phyloP scores from a whole-genome alignment of 2,113 vertebrate genomes.

The Hipposideros armiger region DNA sequence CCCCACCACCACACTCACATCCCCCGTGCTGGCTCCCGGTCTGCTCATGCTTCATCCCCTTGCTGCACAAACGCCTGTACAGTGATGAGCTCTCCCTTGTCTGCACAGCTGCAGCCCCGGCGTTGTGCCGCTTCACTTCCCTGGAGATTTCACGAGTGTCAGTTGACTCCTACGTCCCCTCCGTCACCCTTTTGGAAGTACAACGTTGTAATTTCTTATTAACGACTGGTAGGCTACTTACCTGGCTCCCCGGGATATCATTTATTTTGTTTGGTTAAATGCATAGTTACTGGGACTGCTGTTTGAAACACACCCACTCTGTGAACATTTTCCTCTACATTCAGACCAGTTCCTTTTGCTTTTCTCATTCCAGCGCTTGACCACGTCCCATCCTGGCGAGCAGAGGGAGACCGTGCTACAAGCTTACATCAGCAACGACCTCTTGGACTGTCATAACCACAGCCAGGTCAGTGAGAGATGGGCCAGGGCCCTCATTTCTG shows the following conservation, averaged over 20 bases:
- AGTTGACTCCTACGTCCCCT: not conserved
- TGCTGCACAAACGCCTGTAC: not conserved
- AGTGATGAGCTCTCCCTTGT: not conserved
- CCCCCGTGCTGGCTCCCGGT: accelerated
- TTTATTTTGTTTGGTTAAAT: not conserved
- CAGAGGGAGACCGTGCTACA: constrained; percentile 96
- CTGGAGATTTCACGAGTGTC: not conserved
- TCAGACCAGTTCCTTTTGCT: not conserved
- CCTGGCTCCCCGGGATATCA: not conserved
- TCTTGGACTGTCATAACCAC: constrained; percentile 90
- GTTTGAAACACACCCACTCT: not conserved
- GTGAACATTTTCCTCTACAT: accelerated
- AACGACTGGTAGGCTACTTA: not conserved
- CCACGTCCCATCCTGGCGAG: constrained; percentile 95
- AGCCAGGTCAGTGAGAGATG: constrained; percentile 85
- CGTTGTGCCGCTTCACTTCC: not conserved
- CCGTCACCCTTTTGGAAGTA: not conserved
- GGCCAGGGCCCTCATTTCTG: not conserved
- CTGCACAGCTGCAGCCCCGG: not conserved
- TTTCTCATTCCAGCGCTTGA: constrained; percentile 91
- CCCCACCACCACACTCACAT: accelerated
- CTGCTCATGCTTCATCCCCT: not conserved
- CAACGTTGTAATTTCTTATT: accelerated
- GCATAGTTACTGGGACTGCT: not conserved
- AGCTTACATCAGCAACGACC: constrained; percentile 95